These are phyloP conservation scores for Gymnobelideus leadbeateri DNA, from an alignment of 2,113 vertebrate species.

Conservation along the genomic window DNA sequence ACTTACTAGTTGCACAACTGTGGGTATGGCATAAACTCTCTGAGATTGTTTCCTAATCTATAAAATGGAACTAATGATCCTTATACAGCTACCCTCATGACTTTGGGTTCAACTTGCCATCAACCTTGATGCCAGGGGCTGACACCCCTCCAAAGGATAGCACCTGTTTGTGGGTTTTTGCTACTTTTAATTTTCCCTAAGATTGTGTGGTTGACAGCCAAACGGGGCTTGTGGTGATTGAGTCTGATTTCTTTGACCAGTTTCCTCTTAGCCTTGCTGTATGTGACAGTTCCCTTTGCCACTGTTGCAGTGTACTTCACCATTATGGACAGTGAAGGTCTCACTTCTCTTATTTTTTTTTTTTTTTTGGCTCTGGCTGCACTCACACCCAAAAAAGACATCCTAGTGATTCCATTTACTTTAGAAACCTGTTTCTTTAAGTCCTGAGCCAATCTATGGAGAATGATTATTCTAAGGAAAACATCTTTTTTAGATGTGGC, in stretches of 20 bases:
- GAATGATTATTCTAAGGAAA: neutral
- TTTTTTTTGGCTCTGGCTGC: slow-evolving; percentile 93
- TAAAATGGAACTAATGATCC: neutral
- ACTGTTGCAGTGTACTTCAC: slow-evolving; percentile 99
- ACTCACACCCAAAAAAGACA: slow-evolving; percentile 89
- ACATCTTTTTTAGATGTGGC: neutral
- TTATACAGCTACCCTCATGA: slow-evolving; percentile 59
- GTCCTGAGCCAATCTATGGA: too few relatives aligned
- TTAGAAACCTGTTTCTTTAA: slow-evolving; percentile 90
- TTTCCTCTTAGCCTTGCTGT: slow-evolving; percentile 99
- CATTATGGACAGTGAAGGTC: slow-evolving; percentile 99
- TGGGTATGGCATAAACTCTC: neutral
- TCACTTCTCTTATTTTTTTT: slow-evolving; percentile 93
- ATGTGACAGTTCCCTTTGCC: slow-evolving; percentile 99
- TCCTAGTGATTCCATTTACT: slow-evolving; percentile 95
- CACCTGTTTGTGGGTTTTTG: slow-evolving; percentile 99
- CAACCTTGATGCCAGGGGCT: slow-evolving; percentile 90
- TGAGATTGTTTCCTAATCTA: neutral
- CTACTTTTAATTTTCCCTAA: slow-evolving; percentile 99
- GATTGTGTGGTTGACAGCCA: slow-evolving; percentile 94
- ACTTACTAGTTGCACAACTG: slow-evolving; percentile 12
- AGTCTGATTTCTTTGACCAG: slow-evolving; percentile 99
- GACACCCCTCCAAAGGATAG: slow-evolving; percentile 91
- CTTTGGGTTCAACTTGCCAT: slow-evolving; percentile 95
- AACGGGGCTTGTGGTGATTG: slow-evolving; percentile 94